Percentiles rank a stretch among this genome's conserved stretches.
phyloP scores from a whole-genome alignment of 2,888 invertebrate species.

The Lutraria lutraria region DNA sequence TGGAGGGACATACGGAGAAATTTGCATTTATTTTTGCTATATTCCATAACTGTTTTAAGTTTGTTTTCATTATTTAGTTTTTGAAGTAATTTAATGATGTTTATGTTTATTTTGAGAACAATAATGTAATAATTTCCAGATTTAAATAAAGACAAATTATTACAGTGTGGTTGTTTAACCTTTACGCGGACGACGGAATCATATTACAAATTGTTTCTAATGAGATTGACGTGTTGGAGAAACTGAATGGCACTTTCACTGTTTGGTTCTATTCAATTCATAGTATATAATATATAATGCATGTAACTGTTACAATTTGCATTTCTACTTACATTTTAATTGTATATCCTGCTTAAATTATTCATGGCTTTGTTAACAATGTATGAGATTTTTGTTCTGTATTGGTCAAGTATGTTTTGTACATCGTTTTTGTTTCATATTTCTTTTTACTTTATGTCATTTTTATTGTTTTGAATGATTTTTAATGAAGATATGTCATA shows the following conservation, averaged over 20 bases:
- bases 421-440: constrained; percentile 1
- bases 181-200: too few species aligned
- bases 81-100: too few species aligned
- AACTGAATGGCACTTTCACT: neutral
- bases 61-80: too few species aligned
- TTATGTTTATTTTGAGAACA: too few species aligned
- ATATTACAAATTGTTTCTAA: too few species aligned
- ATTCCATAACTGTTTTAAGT: too few species aligned
- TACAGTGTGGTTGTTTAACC: too few species aligned
- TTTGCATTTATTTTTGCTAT: too few species aligned
- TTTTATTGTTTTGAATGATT: constrained; percentile 3
- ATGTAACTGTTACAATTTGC: neutral
- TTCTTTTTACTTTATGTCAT: neutral
- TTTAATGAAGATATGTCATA: constrained; percentile 1
- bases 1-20: too few species aligned
- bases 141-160: too few species aligned
- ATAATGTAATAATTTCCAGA: too few species aligned
- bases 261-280: neutral
- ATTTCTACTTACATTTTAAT: neutral
- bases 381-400: constrained; percentile 15
- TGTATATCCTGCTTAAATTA: constrained; percentile 2
- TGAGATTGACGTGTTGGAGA: too few species aligned
- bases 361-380: neutral
- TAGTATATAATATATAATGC: neutral
- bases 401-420: neutral